These are phyloP conservation scores for Zootoca vivipara DNA, from an alignment of 2,113 vertebrate species.

Conservation along the genomic window DNA sequence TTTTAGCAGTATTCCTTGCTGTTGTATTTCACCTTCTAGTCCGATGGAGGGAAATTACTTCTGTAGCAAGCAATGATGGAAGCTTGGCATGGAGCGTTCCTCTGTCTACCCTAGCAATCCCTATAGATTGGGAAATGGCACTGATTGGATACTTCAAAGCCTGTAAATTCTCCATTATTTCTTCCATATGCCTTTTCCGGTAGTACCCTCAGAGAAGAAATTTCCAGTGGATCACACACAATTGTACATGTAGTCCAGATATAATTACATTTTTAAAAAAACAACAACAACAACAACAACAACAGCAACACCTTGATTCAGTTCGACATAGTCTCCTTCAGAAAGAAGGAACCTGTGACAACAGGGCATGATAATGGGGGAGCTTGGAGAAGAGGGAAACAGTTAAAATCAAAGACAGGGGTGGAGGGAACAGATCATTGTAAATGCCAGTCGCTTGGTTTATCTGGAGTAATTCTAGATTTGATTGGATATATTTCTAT, in stretches of 20 bases:
- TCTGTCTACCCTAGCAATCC: neutral
- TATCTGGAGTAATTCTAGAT: neutral
- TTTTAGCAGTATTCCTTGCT: neutral
- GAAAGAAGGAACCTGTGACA: neutral
- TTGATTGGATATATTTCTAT: too few relatives aligned
- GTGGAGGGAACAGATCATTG: neutral
- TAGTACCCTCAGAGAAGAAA: neutral
- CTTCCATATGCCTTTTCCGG: neutral
- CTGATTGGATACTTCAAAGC: neutral
- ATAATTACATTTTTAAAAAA: neutral
- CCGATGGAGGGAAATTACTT: neutral
- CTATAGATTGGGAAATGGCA: neutral
- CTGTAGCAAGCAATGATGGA: neutral
- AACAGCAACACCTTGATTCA: neutral
- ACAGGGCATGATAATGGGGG: neutral
- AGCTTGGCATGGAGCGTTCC: neutral
- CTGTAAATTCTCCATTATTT: neutral
- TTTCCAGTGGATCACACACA: neutral
- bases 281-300: neutral
- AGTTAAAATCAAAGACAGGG: neutral
- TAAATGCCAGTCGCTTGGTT: neutral
- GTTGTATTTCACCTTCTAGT: neutral
- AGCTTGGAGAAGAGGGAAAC: rapidly evolving
- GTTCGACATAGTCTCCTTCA: rapidly evolving
- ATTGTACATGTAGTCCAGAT: neutral